Evolutionary conservation across 1,140 invertebrate species (phyloP).

Genomic region (Dendroctonus ponderosae): DNA sequence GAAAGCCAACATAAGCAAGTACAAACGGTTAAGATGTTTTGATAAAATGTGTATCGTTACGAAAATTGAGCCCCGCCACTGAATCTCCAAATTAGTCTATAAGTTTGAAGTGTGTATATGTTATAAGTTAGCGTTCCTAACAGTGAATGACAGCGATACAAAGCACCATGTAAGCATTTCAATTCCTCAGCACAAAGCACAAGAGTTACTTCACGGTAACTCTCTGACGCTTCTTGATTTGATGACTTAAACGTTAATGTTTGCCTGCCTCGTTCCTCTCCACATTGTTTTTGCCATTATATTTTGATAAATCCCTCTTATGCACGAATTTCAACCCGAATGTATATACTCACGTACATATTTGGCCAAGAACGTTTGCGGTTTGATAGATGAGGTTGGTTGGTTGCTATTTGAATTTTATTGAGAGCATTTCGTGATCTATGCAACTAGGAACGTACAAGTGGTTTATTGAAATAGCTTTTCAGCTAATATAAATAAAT

Average conservation of each 20-base stretch:
- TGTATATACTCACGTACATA: conserved; percentile 11
- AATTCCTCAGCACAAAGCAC: conserved; percentile 22
- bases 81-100: conserved; percentile 26
- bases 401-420: too few species aligned
- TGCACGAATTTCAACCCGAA: conserved; percentile 2
- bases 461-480: too few species aligned
- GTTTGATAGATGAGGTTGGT: not conserved
- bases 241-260: conserved; percentile 31
- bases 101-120: conserved; percentile 35
- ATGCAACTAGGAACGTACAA: too few species aligned
- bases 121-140: conserved; percentile 29
- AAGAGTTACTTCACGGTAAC: conserved; percentile 27
- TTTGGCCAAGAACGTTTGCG: not conserved
- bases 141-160: conserved; percentile 32
- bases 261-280: conserved; percentile 28
- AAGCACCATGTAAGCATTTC: conserved; percentile 31
- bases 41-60: too few species aligned
- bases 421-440: too few species aligned
- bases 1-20: too few species aligned
- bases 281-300: conserved; percentile 28
- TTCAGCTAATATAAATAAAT: too few species aligned
- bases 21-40: too few species aligned
- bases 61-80: not conserved
- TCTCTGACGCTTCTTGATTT: conserved; percentile 27
- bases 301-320: conserved; percentile 30